phyloP scores from a whole-genome alignment of 2,888 invertebrate genomes.

The Chouioia cunea region DNA sequence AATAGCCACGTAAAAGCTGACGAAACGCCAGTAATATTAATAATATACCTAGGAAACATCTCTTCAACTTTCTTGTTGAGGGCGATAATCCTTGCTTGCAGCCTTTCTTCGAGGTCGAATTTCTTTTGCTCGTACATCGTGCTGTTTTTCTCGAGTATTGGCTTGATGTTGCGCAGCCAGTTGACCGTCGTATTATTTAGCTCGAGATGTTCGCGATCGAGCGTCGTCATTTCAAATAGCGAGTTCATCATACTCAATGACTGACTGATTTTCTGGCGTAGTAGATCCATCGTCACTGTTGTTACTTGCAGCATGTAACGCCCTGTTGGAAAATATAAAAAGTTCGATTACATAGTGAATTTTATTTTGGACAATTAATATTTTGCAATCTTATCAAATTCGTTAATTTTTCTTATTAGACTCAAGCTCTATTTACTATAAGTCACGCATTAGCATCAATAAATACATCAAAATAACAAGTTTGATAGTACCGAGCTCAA shows the following conservation, averaged over 20 bases:
- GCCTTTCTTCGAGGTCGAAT: conserved; percentile 85
- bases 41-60: conserved; percentile 75
- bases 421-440: no score
- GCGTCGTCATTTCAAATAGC: conserved; percentile 82
- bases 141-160: conserved; percentile 85
- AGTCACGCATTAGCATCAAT: no score
- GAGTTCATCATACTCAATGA: conserved; percentile 77
- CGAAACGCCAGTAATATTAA: no score
- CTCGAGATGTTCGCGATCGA: conserved; percentile 81
- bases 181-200: conserved; percentile 86
- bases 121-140: conserved; percentile 84
- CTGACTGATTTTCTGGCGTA: conserved; percentile 78
- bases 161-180: conserved; percentile 85
- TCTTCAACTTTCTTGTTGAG: conserved; percentile 80
- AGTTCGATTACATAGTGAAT: no score
- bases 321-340: conserved; percentile 68
- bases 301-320: conserved; percentile 85
- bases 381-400: no score
- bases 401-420: no score
- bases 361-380: no score
- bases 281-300: conserved; percentile 76
- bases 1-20: no score
- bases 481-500: conserved; percentile 71
- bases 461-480: neutral
- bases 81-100: conserved; percentile 77